Conservation (phyloP, 2,888 invertebrate species). For the Penaeus monodon region DNA sequence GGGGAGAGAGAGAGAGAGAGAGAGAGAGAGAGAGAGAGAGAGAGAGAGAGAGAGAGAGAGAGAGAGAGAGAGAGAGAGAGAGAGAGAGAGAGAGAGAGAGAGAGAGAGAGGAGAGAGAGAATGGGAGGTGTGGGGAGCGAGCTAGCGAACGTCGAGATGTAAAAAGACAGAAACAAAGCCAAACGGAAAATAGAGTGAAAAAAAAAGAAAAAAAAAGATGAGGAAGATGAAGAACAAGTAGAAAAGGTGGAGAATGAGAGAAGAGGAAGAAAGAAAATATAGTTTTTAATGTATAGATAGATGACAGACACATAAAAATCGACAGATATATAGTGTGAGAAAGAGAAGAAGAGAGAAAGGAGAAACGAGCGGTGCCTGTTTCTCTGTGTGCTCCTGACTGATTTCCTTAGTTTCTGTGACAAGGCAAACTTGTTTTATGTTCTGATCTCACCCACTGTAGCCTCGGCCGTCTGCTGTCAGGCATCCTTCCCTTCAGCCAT, state of each 20-base stretch:
- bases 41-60: not conserved
- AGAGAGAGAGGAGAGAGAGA: not conserved
- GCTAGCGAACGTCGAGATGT: not conserved
- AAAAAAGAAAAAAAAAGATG: not conserved
- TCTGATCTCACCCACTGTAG: too few species aligned
- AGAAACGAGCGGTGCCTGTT: too few species aligned
- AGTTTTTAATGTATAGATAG: not conserved
- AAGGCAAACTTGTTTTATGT: too few species aligned
- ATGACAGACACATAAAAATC: too few species aligned
- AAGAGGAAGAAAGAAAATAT: not conserved
- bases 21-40: not conserved
- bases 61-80: slow-evolving; percentile 4
- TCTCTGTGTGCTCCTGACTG: too few species aligned
- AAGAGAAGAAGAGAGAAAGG: too few species aligned
- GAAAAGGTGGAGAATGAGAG: too few species aligned
- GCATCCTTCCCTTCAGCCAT: too few species aligned
- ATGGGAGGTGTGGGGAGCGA: not conserved
- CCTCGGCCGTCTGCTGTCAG: too few species aligned
- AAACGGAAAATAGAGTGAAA: not conserved
- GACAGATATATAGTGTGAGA: too few species aligned
- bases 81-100: not conserved
- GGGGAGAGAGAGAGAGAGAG: too few species aligned
- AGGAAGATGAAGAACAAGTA: not conserved
- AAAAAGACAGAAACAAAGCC: not conserved
- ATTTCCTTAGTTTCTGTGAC: too few species aligned